Conservation (phyloP, 2,113 vertebrate species). For the Myotis yumanensis region DNA sequence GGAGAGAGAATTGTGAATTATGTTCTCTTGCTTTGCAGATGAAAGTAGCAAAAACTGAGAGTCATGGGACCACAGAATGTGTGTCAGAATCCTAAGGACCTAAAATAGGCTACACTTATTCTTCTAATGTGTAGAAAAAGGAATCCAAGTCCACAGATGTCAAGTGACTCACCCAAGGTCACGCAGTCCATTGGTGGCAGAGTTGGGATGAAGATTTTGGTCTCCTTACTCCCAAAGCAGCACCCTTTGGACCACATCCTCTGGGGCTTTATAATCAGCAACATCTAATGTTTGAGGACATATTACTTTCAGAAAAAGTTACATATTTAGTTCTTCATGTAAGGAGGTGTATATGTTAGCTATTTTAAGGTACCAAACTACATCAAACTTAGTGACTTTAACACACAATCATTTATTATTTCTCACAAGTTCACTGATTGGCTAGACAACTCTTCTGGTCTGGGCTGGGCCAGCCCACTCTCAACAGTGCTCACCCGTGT, state of each 20-base stretch:
- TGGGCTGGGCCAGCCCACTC: background rate
- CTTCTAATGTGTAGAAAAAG: background rate
- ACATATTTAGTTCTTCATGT: background rate
- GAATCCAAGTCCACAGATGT: background rate
- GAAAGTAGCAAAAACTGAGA: background rate
- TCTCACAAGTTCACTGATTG: background rate
- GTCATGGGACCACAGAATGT: background rate
- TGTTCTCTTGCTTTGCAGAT: conserved; percentile 44
- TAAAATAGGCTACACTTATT: conserved; percentile 18
- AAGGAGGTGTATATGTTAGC: background rate
- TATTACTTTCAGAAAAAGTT: background rate
- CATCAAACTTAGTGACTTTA: background rate
- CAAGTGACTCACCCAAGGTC: background rate
- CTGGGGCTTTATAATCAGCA: background rate
- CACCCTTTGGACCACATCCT: background rate
- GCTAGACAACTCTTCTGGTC: background rate
- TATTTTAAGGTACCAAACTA: background rate
- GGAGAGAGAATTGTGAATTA: conserved; percentile 34
- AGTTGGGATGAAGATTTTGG: background rate
- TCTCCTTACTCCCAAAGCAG: background rate
- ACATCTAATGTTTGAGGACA: background rate
- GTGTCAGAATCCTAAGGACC: background rate
- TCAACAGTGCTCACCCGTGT: fast-evolving
- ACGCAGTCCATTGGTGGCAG: background rate
- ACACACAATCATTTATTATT: background rate